Evolutionary conservation across 2,797 vertebrate genomes (phyloP).

Genomic region (Xiphorhynchus erythropygius): DNA sequence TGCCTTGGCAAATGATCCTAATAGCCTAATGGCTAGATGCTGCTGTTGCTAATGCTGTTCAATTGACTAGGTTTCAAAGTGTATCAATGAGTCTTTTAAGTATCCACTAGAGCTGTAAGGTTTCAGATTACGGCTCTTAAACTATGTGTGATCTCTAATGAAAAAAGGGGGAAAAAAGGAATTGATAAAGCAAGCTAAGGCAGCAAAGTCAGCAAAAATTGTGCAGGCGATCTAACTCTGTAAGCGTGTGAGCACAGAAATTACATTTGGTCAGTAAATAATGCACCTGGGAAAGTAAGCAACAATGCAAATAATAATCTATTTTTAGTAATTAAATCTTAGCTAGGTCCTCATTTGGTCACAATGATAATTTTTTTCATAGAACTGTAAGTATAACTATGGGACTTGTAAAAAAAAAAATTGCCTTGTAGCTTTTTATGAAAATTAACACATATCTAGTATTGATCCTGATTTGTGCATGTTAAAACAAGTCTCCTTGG

Average conservation of each 20-base stretch:
- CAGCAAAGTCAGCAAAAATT: slow-evolving; percentile 68
- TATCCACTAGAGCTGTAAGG: slow-evolving; percentile 57
- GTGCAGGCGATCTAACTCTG: slow-evolving; percentile 25
- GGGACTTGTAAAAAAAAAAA: slow-evolving; percentile 67
- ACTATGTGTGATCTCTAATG: slow-evolving; percentile 59
- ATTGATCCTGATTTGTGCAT: slow-evolving; percentile 78
- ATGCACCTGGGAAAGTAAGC: slow-evolving; percentile 58
- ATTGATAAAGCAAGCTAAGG: slow-evolving; percentile 53
- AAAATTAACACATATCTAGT: slow-evolving; percentile 74
- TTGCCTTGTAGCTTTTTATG: slow-evolving; percentile 69
- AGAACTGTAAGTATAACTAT: slow-evolving; percentile 50
- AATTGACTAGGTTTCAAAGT: slow-evolving; percentile 68
- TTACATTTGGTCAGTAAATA: slow-evolving; percentile 61
- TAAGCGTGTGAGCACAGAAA: slow-evolving; percentile 45
- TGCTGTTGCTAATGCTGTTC: slow-evolving; percentile 57
- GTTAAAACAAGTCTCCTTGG: slow-evolving; percentile 74
- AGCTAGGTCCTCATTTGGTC: slow-evolving; percentile 58
- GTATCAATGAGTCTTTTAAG: slow-evolving; percentile 66
- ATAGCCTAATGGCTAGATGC: slow-evolving; percentile 56
- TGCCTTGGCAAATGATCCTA: slow-evolving; percentile 66
- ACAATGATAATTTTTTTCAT: slow-evolving; percentile 46
- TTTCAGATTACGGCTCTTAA: slow-evolving; percentile 68
- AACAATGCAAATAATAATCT: slow-evolving; percentile 70
- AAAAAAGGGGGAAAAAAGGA: background rate
- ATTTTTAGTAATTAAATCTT: slow-evolving; percentile 73